A percentile compares a stretch with the other conserved stretches of the same genome.
phyloP scores from a whole-genome alignment of 2,113 vertebrate species.

The Semicossyphus pulcher region DNA sequence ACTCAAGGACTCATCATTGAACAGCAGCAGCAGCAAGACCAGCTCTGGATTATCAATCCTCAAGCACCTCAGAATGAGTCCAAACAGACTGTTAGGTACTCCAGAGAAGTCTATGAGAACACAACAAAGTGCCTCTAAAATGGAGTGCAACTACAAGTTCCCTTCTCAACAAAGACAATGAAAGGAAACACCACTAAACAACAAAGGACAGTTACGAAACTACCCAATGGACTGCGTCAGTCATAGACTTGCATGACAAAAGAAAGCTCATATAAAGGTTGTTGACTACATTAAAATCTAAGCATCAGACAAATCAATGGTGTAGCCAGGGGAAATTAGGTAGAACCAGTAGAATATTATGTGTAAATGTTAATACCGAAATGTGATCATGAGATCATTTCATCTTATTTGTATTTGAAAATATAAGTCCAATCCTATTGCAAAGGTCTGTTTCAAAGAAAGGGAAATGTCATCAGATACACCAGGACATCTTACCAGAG shows the following conservation, averaged over 20 bases:
- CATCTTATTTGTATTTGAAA: too few relatives aligned
- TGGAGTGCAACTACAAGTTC: constrained; percentile 37
- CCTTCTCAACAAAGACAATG: constrained; percentile 54
- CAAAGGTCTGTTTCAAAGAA: constrained; percentile 57
- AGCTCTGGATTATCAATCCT: constrained; percentile 40
- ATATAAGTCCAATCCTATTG: constrained; percentile 53
- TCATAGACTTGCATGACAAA: constrained; percentile 22
- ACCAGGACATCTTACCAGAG: constrained; percentile 47
- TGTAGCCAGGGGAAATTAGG: constrained; percentile 32
- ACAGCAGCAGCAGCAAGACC: constrained; percentile 52
- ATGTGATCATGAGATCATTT: constrained; percentile 66
- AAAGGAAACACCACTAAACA: constrained; percentile 34
- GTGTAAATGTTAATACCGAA: constrained; percentile 69
- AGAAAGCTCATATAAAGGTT: constrained; percentile 30
- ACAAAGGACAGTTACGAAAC: constrained; percentile 44
- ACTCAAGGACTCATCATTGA: constrained; percentile 41
- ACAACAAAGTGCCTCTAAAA: constrained; percentile 55
- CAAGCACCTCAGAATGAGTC: constrained; percentile 52
- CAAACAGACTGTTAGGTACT: constrained; percentile 29
- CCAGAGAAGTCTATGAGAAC: constrained; percentile 36
- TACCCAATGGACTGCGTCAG: constrained; percentile 42
- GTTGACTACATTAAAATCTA: constrained; percentile 24
- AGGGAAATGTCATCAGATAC: constrained; percentile 55
- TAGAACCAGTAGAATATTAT: constrained; percentile 53
- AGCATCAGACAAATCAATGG: constrained; percentile 52